phyloP scores from a whole-genome alignment of 2,888 invertebrate genomes.

The Archips crataeganus region DNA sequence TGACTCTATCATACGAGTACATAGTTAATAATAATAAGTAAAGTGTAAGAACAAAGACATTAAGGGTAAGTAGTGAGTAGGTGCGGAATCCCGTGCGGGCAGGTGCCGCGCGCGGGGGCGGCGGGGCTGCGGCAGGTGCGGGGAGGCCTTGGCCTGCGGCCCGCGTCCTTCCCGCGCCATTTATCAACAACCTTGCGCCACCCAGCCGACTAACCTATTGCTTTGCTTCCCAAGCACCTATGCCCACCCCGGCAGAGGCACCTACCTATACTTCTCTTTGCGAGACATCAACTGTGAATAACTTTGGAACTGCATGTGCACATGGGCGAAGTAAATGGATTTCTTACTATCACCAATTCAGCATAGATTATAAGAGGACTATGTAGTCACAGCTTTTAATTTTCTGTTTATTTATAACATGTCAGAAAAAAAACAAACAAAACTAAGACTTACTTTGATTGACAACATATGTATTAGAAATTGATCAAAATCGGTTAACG shows the following conservation, averaged over 20 bases:
- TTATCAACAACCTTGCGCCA: conserved; percentile 72
- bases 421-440: too few species aligned
- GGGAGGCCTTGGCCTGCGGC: conserved; percentile 69
- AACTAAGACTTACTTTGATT: too few species aligned
- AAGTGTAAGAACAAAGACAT: conserved; percentile 39
- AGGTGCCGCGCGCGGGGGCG: conserved; percentile 49
- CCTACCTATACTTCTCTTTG: neutral
- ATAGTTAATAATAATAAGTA: neutral
- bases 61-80: conserved; percentile 13
- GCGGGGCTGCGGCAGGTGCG: conserved; percentile 63
- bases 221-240: neutral
- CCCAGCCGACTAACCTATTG: conserved; percentile 38
- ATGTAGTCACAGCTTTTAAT: too few species aligned
- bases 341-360: neutral
- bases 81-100: conserved; percentile 26
- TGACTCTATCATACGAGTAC: neutral
- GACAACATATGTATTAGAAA: too few species aligned
- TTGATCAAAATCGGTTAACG: too few species aligned
- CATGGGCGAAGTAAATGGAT: neutral
- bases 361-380: too few species aligned
- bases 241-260: neutral
- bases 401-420: too few species aligned
- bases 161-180: conserved; percentile 70
- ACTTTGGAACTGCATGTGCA: neutral
- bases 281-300: neutral